A percentile compares a stretch with the other conserved stretches of the same genome.
Evolutionary conservation across 2,888 invertebrate species (phyloP).

Genomic region (Cheilosia vulpina): DNA sequence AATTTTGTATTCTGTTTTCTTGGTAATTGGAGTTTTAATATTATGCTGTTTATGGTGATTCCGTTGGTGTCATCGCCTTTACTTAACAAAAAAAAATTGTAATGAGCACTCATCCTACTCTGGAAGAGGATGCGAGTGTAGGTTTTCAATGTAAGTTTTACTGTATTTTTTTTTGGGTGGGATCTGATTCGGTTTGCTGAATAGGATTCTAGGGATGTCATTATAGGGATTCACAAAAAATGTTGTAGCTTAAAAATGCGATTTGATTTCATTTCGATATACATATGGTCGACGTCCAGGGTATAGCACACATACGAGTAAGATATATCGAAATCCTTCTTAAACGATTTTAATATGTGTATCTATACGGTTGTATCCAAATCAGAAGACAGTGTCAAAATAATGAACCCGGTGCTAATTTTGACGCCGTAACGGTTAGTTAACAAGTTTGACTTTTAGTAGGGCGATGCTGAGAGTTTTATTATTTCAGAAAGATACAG

Average conservation of each 20-base stretch:
- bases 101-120: constrained; percentile 63
- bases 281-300: constrained; percentile 70
- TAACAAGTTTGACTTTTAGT: background rate
- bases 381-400: constrained; percentile 84
- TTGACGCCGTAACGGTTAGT: constrained; percentile 72
- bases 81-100: constrained; percentile 15
- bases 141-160: constrained; percentile 34
- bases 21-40: constrained; percentile 40
- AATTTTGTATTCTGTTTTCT: constrained; percentile 52
- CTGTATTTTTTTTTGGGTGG: constrained; percentile 7
- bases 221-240: constrained; percentile 41
- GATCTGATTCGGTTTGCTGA: constrained; percentile 31
- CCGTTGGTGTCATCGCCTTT: constrained; percentile 69
- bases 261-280: constrained; percentile 22
- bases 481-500: constrained; percentile 39
- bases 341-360: constrained; percentile 63
- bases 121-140: constrained; percentile 37
- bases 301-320: constrained; percentile 67
- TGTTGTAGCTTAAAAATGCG: constrained; percentile 53
- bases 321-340: constrained; percentile 51
- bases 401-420: constrained; percentile 82
- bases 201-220: constrained; percentile 48
- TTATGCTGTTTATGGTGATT: constrained; percentile 51
- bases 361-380: constrained; percentile 78
- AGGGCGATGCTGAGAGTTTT: constrained; percentile 51